Conservation (phyloP, 2,888 invertebrate species). For the Timandra comae region DNA sequence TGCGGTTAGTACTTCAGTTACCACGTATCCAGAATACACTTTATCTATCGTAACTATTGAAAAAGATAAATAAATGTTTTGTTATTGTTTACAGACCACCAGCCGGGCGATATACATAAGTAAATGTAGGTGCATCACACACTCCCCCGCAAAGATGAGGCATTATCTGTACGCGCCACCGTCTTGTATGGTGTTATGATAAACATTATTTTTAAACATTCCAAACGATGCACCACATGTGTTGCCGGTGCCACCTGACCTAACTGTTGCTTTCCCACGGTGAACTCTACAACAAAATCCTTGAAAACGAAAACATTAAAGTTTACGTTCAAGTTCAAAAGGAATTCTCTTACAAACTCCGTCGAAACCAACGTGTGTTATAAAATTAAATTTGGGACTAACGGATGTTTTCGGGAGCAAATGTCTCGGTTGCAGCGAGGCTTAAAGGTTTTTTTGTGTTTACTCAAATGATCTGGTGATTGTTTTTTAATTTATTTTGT, state of each 20-base stretch:
- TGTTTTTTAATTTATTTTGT: conserved; percentile 75
- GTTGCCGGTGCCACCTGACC: conserved; percentile 73
- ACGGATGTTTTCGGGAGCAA: conserved; percentile 59
- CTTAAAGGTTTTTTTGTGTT: conserved; percentile 68
- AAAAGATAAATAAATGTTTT: conserved; percentile 54
- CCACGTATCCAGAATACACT: conserved; percentile 18
- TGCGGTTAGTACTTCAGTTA: conserved; percentile 38
- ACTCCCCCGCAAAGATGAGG: conserved; percentile 62
- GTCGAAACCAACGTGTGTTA: conserved; percentile 22
- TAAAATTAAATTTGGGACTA: conserved; percentile 27
- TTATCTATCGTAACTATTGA: conserved; percentile 37
- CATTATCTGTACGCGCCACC: conserved; percentile 40
- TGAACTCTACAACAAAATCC: conserved; percentile 45
- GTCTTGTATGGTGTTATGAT: conserved; percentile 55
- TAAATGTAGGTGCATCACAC: conserved; percentile 29
- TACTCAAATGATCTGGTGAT: conserved; percentile 73
- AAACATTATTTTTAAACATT: conserved; percentile 70
- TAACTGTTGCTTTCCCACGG: conserved; percentile 68
- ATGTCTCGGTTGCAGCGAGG: conserved; percentile 58
- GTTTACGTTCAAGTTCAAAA: conserved; percentile 45
- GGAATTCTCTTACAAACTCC: conserved; percentile 33
- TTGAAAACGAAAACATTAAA: conserved; percentile 48
- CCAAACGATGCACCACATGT: conserved; percentile 69
- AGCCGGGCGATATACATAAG: conserved; percentile 27
- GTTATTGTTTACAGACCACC: conserved; percentile 72